Conservation (phyloP, 35 echinoderm and acorn worm species). For the Lytechinus pictus region DNA sequence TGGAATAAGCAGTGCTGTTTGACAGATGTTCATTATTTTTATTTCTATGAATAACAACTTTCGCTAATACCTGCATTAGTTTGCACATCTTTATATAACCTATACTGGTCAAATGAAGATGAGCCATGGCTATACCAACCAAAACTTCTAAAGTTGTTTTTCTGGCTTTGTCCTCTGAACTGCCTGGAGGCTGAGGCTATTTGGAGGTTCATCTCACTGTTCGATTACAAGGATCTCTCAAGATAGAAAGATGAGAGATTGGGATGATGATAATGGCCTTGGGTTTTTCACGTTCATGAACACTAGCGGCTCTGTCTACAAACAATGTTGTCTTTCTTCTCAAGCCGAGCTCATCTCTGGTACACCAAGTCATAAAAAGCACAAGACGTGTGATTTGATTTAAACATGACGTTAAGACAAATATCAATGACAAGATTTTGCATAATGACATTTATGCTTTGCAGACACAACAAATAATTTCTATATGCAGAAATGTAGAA, state of each 20-base stretch:
- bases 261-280: neutral
- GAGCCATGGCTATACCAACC: neutral
- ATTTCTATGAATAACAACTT: too few species aligned
- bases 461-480: neutral
- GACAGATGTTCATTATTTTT: too few species aligned
- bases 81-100: too few species aligned
- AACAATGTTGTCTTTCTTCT: neutral
- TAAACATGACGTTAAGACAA: neutral
- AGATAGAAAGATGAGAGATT: neutral
- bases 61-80: too few species aligned
- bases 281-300: constrained; percentile 18
- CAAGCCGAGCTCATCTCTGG: neutral
- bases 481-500: neutral
- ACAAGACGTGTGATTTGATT: neutral
- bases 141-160: neutral
- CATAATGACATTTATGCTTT: neutral
- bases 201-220: neutral
- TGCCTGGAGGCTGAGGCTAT: neutral
- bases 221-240: neutral
- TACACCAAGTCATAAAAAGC: neutral
- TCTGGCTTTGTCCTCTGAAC: neutral
- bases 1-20: too few species aligned
- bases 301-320: constrained; percentile 16
- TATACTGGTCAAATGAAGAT: neutral
- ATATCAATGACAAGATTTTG: neutral